Evolutionary conservation across 2,113 vertebrate genomes (phyloP).

Genomic region (Seriola aureovittata): DNA sequence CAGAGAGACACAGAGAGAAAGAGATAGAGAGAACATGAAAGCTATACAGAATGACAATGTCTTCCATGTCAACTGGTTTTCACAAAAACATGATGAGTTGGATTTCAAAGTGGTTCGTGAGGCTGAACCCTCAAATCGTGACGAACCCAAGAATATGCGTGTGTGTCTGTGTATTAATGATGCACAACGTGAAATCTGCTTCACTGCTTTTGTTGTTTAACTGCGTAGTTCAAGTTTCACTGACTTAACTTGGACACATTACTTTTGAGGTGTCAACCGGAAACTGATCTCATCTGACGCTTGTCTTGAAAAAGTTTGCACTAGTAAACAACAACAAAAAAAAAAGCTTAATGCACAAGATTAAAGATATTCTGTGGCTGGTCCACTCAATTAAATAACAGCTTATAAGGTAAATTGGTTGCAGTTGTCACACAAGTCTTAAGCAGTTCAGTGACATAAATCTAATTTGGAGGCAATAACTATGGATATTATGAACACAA

Average conservation of each 20-base stretch:
- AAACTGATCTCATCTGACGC: conserved; percentile 11
- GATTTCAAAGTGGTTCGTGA: conserved; percentile 29
- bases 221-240: conserved; percentile 12
- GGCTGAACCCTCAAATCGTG: neutral
- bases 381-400: conserved; percentile 6
- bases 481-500: conserved; percentile 41
- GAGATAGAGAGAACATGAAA: neutral
- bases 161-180: conserved; percentile 16
- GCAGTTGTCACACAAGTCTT: conserved; percentile 19
- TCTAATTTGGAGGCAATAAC: conserved; percentile 42
- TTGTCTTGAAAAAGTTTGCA: neutral
- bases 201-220: conserved; percentile 24
- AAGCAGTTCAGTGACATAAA: conserved; percentile 8
- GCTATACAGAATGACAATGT: conserved; percentile 24
- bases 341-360: conserved; percentile 7
- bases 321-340: neutral
- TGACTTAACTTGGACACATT: conserved; percentile 25
- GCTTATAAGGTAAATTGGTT: conserved; percentile 20
- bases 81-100: conserved; percentile 36
- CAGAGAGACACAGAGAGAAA: neutral
- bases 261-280: conserved; percentile 11
- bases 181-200: conserved; percentile 2
- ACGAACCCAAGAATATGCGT: conserved; percentile 9
- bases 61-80: conserved; percentile 14
- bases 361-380: neutral